Evolutionary conservation across 2,888 invertebrate genomes (phyloP), one percentile per base, ranked within the genome.

Genomic region (Melinaea menophilus): DNA sequence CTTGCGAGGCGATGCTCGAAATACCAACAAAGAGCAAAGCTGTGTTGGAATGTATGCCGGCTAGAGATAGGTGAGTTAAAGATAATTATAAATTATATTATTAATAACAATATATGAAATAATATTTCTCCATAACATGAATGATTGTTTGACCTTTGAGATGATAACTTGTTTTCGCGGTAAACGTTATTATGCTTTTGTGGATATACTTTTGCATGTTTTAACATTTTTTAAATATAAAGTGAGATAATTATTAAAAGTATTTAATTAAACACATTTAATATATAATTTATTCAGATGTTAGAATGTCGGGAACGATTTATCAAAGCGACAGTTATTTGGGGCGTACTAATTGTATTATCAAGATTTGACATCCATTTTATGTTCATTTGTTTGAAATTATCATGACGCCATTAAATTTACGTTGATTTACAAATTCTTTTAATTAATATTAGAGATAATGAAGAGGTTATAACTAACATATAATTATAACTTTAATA

Each of bases 1-100:
- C 93, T 51, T 95, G 95, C 79, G 82, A 92, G 72, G 90, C 93
- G 68, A 95, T 95, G 95, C 88, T 93, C 68, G 85, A 91, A 61
- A 91, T 93, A 62, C 92, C 92, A 4, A 92, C 92, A 4, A 90
- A 91, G 66, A 93, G 92, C 72, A 90, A 92, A 56, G 92, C 92
- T 0, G 81, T 87, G 47, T 86, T 94, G 65, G 84, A 92, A 73
- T 95, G 95, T 81, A 88, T 95, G 12, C 83, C 94, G 1, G 95
- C 94, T 0, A 92, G 95, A 73, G 95, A 95, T 86, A 93, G 95
- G 92, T 94, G 81, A 85, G 78, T 51, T 51, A 31, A 51, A 31
- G 7, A 51, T 31, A n/a, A n/a, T 31, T 31, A 64, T 61, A 55
- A 62, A 41, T 51, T 22, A 5, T 45, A 51, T 37, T 22, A 41